These are phyloP conservation scores for Orchesella flavescens DNA, from an alignment of 2,888 invertebrate genomes.

Conservation along the genomic window DNA sequence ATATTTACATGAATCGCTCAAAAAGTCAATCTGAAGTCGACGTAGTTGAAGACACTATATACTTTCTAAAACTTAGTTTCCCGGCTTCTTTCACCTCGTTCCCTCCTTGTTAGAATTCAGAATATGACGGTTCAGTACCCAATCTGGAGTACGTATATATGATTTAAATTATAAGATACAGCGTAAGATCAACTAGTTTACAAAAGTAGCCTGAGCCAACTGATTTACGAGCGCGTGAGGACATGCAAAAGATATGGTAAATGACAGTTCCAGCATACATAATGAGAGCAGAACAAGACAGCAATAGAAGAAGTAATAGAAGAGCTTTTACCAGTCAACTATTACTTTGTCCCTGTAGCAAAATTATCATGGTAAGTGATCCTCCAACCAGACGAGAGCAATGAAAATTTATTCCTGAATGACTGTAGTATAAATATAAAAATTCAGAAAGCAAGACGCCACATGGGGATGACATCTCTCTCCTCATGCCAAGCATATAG, in stretches of 20 bases:
- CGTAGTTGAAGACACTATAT: too few relatives aligned
- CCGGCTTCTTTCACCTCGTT: too few relatives aligned
- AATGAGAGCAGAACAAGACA: slow-evolving; percentile 51
- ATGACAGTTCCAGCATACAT: slow-evolving; percentile 62
- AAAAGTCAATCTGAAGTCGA: too few relatives aligned
- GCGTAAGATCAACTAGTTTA: slow-evolving; percentile 18
- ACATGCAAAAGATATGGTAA: slow-evolving; percentile 58
- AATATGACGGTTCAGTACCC: too few relatives aligned
- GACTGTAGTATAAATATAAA: slow-evolving; percentile 56
- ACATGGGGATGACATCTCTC: slow-evolving; percentile 62
- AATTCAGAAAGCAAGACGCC: slow-evolving; percentile 57
- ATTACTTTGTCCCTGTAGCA: slow-evolving; percentile 47
- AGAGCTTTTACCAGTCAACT: slow-evolving; percentile 27
- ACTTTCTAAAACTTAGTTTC: too few relatives aligned
- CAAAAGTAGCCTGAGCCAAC: slow-evolving; percentile 39
- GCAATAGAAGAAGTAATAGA: slow-evolving; percentile 27
- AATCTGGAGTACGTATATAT: neutral
- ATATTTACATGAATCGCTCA: too few relatives aligned
- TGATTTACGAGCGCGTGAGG: slow-evolving; percentile 62
- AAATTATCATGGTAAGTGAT: slow-evolving; percentile 63
- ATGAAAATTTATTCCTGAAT: slow-evolving; percentile 62
- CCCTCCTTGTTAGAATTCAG: too few relatives aligned
- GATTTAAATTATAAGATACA: slow-evolving; percentile 24
- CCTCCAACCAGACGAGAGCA: slow-evolving; percentile 60
- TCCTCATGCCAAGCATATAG: slow-evolving; percentile 24